A percentile compares a stretch with the other conserved stretches of the same genome.
Evolutionary conservation across 2,888 invertebrate species (phyloP).

Genomic region (Calameuta filiformis): DNA sequence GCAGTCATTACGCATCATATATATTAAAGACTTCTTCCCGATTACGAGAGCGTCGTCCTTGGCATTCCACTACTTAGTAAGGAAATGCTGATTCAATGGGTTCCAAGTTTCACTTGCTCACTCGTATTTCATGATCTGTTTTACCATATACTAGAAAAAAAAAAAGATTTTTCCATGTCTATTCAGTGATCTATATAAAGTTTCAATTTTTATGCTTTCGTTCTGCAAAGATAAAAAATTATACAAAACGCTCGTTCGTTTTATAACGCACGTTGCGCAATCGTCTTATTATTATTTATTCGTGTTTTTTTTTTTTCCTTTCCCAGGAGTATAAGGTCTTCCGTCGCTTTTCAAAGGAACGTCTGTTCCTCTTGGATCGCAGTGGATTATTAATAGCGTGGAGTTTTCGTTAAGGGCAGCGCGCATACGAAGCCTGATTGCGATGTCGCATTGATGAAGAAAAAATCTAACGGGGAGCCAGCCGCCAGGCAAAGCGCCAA

Average conservation of each 20-base stretch:
- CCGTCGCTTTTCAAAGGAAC: not conserved
- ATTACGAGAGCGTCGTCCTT: slow-evolving; percentile 24
- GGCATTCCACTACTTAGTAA: slow-evolving; percentile 32
- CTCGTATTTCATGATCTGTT: no score
- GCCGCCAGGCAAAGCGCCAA: slow-evolving; percentile 7
- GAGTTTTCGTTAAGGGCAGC: not conserved
- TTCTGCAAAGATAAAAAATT: not conserved
- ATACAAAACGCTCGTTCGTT: not conserved
- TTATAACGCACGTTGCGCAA: not conserved
- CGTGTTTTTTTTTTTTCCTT: not conserved
- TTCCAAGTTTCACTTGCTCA: slow-evolving; percentile 17
- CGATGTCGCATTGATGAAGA: slow-evolving; percentile 45
- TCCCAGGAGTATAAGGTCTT: not conserved
- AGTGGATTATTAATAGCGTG: not conserved
- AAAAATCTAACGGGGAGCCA: slow-evolving; percentile 27
- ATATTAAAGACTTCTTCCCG: slow-evolving; percentile 10
- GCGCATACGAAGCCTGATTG: not conserved
- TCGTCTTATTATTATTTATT: not conserved
- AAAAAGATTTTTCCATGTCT: no score
- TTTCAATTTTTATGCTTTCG: not conserved
- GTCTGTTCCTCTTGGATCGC: not conserved
- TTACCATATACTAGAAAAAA: no score
- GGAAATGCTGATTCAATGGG: slow-evolving; percentile 30
- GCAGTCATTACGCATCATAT: no score
- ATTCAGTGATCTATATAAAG: not conserved